Percentiles rank a stretch among this genome's conserved stretches.
These are phyloP conservation scores for Ptiloglossa arizonensis DNA, from an alignment of 1,140 invertebrate genomes.

Conservation along the genomic window DNA sequence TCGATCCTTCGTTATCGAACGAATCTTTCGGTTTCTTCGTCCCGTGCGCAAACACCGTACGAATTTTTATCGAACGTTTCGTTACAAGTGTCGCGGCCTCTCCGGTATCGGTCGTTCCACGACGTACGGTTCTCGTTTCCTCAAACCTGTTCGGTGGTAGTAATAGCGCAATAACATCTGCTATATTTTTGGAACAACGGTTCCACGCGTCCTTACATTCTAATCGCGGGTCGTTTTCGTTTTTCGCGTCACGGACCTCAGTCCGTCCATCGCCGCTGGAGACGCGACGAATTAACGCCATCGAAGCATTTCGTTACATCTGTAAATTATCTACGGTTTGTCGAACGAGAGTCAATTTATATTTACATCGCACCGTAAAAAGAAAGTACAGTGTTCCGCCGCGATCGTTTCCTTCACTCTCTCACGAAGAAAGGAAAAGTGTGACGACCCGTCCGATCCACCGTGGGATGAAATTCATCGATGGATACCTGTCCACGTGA, in stretches of 20 bases:
- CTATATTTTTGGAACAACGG: not conserved
- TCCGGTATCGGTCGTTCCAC: not conserved
- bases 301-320: constrained; percentile 31
- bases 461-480: not conserved
- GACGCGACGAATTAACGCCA: constrained; percentile 16
- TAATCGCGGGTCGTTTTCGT: not conserved
- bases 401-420: too few species aligned
- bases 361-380: constrained; percentile 16
- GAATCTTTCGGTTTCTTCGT: too few species aligned
- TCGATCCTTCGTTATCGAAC: not conserved
- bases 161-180: constrained; percentile 49
- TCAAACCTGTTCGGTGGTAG: constrained; percentile 2
- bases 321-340: constrained; percentile 26
- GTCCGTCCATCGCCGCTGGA: too few species aligned
- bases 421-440: not conserved
- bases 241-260: not conserved
- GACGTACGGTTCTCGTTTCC: not conserved
- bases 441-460: not conserved
- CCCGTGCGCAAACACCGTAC: too few species aligned
- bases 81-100: not conserved
- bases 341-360: constrained; percentile 6
- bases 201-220: not conserved
- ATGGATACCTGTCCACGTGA: not conserved
- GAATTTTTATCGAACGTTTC: not conserved
- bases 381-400: not conserved